phyloP scores from a whole-genome alignment of 2,113 vertebrate species.

The Xerus inauris region DNA sequence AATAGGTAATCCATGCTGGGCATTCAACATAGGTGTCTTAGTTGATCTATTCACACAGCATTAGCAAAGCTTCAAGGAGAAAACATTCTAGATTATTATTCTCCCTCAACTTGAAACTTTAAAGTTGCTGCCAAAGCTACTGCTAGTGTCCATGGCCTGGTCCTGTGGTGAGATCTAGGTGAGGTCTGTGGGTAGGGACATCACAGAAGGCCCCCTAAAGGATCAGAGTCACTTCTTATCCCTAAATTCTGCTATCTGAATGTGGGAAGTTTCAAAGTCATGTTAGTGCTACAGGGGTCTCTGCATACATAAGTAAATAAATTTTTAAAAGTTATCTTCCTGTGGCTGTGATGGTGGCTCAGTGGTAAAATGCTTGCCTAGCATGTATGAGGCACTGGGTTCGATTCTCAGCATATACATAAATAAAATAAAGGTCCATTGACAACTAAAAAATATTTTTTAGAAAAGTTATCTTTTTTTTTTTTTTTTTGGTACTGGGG shows the following conservation, averaged over 20 bases:
- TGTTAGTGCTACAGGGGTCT: not conserved
- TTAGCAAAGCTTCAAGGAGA: not conserved
- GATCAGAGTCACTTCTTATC: not conserved
- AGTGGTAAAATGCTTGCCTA: no score
- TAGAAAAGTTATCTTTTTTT: no score
- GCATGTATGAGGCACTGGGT: no score
- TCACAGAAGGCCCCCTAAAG: not conserved
- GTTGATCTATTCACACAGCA: not conserved
- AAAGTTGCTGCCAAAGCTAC: not conserved
- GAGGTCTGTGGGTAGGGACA: not conserved
- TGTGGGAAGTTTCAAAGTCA: not conserved
- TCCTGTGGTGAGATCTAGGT: not conserved
- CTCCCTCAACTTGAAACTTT: not conserved
- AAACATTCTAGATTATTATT: not conserved
- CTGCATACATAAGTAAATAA: not conserved
- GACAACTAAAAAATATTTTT: no score
- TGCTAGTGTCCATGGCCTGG: not conserved
- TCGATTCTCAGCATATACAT: no score
- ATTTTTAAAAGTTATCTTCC: not conserved
- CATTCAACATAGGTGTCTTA: not conserved
- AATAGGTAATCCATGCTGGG: not conserved
- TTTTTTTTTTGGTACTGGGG: no score
- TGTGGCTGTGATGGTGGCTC: no score
- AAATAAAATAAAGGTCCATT: no score
- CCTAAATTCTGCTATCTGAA: not conserved